Percentiles rank a stretch among this genome's conserved stretches.
Conservation (phyloP, 30 jellyfish, hydroid and myxozoan species). For the Catostylus mosaicus region DNA sequence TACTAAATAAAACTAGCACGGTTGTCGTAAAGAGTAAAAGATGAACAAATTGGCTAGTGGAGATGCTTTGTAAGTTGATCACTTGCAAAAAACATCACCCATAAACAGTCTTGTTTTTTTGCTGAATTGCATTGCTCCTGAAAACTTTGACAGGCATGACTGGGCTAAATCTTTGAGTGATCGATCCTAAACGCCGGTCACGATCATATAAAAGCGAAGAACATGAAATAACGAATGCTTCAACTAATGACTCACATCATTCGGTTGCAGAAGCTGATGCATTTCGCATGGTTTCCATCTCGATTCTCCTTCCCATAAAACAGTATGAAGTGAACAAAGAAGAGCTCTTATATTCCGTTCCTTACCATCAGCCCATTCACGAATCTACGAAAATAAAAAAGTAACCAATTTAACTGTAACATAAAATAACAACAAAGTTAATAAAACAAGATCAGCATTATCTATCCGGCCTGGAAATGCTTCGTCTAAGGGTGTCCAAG, state of each 20-base stretch:
- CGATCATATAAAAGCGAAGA: not conserved
- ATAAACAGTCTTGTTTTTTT: no score
- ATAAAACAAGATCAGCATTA: no score
- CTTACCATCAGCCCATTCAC: slow-evolving; percentile 98
- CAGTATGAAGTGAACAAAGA: slow-evolving; percentile 83
- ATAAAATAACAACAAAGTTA: not conserved
- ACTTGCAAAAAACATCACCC: no score
- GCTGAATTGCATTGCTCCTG: no score
- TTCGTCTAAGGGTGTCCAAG: not conserved
- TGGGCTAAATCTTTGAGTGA: no score
- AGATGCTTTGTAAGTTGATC: no score
- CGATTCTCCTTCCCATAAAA: slow-evolving; percentile 87
- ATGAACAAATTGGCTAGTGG: no score
- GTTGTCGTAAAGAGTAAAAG: no score
- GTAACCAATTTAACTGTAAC: not conserved
- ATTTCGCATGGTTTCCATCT: slow-evolving; percentile 78
- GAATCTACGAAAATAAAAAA: slow-evolving; percentile 48
- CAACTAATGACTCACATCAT: slow-evolving; percentile 61
- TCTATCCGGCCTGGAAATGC: no score
- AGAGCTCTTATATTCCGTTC: slow-evolving; percentile 93
- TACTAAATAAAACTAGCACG: no score
- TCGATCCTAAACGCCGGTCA: no score
- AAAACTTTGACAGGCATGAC: no score
- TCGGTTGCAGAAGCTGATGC: slow-evolving; percentile 86
- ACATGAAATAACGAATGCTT: not conserved